Percentiles rank a stretch among this genome's conserved stretches.
These are phyloP conservation scores for Chlorodrepanis virens DNA, from an alignment of 2,113 vertebrate genomes.

Conservation along the genomic window DNA sequence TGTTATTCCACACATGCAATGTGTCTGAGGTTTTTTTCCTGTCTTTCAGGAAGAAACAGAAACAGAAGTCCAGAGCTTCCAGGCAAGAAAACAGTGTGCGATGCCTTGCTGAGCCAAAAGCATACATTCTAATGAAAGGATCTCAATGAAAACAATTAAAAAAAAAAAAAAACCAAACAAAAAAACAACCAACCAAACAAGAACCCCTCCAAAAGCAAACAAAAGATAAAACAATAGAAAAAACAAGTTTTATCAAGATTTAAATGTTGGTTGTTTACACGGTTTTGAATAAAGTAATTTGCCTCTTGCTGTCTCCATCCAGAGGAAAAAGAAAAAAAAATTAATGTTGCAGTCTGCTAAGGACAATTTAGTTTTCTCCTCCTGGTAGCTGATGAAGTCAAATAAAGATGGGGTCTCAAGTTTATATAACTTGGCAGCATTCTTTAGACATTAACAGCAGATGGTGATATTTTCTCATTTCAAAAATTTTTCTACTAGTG, in stretches of 20 bases:
- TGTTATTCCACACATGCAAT: background rate
- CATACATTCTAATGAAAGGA: rapidly evolving
- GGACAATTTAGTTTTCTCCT: background rate
- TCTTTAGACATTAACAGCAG: background rate
- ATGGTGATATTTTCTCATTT: background rate
- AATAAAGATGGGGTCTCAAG: background rate
- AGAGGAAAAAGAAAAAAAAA: background rate
- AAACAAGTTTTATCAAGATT: background rate
- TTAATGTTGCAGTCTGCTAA: background rate
- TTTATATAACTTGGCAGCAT: background rate
- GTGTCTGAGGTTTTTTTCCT: background rate
- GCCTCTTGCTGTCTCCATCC: background rate
- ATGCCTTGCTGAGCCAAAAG: background rate
- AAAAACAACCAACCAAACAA: rapidly evolving
- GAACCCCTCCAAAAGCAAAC: rapidly evolving
- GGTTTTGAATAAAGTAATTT: background rate
- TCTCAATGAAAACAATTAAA: background rate
- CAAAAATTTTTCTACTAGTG: background rate
- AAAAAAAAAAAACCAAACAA: rapidly evolving
- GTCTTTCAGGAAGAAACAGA: background rate
- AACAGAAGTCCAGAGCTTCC: background rate
- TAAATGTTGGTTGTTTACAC: background rate
- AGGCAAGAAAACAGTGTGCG: background rate
- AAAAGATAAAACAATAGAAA: background rate
- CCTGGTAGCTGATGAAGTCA: background rate